A percentile compares a stretch with the other conserved stretches of the same genome.
Conservation (phyloP, 1,140 invertebrate species). For the Macrosteles quadrilineatus region DNA sequence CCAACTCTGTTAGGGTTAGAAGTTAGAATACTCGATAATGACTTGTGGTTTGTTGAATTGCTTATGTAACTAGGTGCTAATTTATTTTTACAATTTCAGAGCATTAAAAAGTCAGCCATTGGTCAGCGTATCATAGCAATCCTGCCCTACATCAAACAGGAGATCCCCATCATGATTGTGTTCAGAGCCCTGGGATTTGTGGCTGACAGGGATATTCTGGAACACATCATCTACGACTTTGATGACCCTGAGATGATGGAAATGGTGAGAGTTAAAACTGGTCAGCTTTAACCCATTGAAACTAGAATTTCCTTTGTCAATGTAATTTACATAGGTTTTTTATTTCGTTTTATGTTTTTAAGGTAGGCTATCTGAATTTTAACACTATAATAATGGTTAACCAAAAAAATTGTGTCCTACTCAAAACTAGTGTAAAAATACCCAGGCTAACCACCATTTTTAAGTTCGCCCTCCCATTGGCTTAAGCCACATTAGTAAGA, state of each 20-base stretch:
- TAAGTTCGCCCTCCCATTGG: no score
- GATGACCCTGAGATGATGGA: constrained; percentile 99
- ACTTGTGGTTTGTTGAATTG: no score
- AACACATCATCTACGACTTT: constrained; percentile 99
- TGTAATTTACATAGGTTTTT: neutral
- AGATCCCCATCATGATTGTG: constrained; percentile 99
- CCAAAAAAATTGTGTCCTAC: no score
- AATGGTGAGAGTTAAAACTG: constrained; percentile 74
- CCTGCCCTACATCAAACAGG: constrained; percentile 97
- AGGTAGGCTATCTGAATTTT: neutral
- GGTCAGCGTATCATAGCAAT: constrained; percentile 98
- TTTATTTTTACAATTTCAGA: no score
- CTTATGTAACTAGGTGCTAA: no score
- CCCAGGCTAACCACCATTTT: no score
- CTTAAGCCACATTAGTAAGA: no score
- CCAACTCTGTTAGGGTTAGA: no score
- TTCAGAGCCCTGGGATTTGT: constrained; percentile 97
- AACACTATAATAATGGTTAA: neutral
- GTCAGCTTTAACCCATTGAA: no score
- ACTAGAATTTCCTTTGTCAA: no score
- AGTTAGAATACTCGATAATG: no score
- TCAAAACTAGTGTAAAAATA: no score
- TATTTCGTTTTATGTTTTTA: neutral
- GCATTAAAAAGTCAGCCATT: constrained; percentile 95
- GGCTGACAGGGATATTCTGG: constrained; percentile 96